Conservation (phyloP, 2,113 vertebrate genomes). For the Alligator mississippiensis region DNA sequence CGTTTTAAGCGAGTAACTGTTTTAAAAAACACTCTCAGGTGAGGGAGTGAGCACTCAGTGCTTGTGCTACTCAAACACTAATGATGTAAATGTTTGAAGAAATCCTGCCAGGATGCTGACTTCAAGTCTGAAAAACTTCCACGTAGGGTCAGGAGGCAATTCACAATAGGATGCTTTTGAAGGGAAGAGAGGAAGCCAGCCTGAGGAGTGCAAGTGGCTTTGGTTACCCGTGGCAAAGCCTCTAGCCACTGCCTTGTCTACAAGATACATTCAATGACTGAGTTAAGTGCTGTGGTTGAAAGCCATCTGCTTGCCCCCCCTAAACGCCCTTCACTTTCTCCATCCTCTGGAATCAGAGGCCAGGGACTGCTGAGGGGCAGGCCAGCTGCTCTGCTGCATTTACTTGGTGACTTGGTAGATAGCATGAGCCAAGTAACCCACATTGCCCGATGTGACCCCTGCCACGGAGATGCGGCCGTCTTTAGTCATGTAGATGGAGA, state of each 20-base stretch:
- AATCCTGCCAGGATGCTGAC: background rate
- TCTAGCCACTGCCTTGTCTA: slow-evolving; percentile 52
- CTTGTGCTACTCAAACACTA: background rate
- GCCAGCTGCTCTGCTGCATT: slow-evolving; percentile 58
- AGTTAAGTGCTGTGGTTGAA: slow-evolving; percentile 49
- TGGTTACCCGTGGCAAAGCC: background rate
- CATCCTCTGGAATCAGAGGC: background rate
- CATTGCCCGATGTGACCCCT: slow-evolving; percentile 90
- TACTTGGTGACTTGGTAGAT: slow-evolving; percentile 96
- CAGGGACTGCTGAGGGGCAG: slow-evolving; percentile 26
- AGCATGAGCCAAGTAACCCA: slow-evolving; percentile 90
- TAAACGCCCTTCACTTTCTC: slow-evolving; percentile 27
- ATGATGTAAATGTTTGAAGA: background rate
- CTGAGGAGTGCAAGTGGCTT: background rate
- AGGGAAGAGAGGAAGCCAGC: background rate
- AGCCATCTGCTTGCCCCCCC: slow-evolving; percentile 46
- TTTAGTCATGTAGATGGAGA: slow-evolving; percentile 98
- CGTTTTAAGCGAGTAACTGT: background rate
- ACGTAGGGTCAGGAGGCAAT: background rate
- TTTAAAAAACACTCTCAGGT: background rate
- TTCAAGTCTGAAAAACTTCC: background rate
- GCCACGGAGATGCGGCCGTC: slow-evolving; percentile 97
- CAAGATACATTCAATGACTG: slow-evolving; percentile 60
- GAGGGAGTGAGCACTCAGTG: background rate
- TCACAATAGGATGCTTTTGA: background rate